Conservation (phyloP, 2,113 vertebrate genomes). For the Illadopsis cleaveri region DNA sequence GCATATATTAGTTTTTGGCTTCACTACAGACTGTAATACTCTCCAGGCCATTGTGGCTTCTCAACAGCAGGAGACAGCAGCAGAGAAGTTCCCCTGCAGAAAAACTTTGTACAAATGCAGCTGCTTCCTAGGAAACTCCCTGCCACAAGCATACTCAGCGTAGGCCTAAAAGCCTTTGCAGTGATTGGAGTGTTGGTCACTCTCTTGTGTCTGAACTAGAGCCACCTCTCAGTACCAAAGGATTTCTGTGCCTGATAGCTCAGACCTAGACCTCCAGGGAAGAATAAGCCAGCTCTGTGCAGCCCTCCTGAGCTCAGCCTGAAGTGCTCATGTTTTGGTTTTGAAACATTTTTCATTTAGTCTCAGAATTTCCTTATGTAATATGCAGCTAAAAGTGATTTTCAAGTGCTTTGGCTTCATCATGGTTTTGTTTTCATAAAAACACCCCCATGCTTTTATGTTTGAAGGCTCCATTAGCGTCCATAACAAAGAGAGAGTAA, state of each 20-base stretch:
- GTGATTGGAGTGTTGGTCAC: fast-evolving
- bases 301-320: neutral
- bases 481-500: slow-evolving; percentile 57
- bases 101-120: neutral
- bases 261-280: neutral
- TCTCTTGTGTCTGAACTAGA: neutral
- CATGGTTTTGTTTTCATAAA: neutral
- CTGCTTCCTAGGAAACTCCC: neutral
- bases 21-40: neutral
- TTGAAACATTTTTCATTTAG: neutral
- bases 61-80: neutral
- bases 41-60: neutral
- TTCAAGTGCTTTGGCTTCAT: slow-evolving; percentile 6
- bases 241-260: neutral
- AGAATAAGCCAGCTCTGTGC: neutral
- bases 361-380: slow-evolving; percentile 7
- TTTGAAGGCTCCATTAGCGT: slow-evolving; percentile 58
- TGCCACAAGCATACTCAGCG: neutral
- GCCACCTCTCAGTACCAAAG: neutral
- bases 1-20: neutral
- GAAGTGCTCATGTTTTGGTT: neutral
- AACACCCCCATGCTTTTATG: slow-evolving; percentile 20
- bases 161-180: neutral
- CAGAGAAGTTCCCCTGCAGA: neutral
- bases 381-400: slow-evolving; percentile 13